Evolutionary conservation across 1,140 invertebrate species (phyloP), one percentile per base, ranked within the genome.

Genomic region (Nylanderia fulva): DNA sequence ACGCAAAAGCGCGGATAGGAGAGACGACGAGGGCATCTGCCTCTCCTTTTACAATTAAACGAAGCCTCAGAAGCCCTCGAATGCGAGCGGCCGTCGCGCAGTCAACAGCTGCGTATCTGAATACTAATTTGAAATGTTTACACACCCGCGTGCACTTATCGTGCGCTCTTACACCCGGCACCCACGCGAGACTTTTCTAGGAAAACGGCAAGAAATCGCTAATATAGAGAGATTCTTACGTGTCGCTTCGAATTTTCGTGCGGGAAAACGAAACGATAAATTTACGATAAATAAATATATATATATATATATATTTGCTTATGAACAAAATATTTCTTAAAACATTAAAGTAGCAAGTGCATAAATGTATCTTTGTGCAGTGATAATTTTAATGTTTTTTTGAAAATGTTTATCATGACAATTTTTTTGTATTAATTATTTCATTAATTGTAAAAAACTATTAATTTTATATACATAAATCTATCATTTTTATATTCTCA

Each of bases 121-220:
- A 94, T 94, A 93, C 92, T 94, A 94, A 94, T 94, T 94, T 92
- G 82, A 91, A 94, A 94, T 94, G 92, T 93, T 94, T 94, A 94
- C 93, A 93, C 92, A 93, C 90, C 88, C 90, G 88, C 91, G 87
- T 54, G 71, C 85, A 77, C 86, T 82, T 83, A 83, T 45, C 39
- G 60, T 42, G 66, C 66, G 52, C 77, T 69, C 64, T 64, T 88
- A 54, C 88, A 89, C 66, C 85, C 87, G 88, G 79, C 88, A 84
- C 87, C 84, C 85, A 89, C 87, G 85, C 29, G 18, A 15, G 45
- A 48, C 15, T 64, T 66, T 39, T 48, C 33, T 42, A 42, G 29
- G 58, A 42, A n/a, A n/a, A 60, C 64, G 36, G 54, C 61, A 85
- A 75, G 52, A 71, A 75, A 52, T 75, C 71, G 79, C 36, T 39